phyloP scores from a whole-genome alignment of 2,797 vertebrate species.

The Anguilla marmorata region DNA sequence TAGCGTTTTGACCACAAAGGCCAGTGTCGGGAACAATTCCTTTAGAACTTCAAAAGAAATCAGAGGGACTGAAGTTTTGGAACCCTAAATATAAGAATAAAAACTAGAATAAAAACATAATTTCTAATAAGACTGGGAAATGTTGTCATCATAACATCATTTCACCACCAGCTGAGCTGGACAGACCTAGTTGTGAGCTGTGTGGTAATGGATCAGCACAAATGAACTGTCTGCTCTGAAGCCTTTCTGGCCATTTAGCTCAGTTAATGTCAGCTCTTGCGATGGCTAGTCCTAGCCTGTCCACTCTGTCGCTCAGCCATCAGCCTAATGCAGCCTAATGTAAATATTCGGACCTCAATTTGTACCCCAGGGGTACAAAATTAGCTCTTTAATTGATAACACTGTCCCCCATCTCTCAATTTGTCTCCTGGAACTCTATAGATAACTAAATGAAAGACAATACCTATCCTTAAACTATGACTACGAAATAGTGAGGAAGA shows the following conservation, averaged over 20 bases:
- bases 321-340: constrained; percentile 64
- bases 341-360: constrained; percentile 65
- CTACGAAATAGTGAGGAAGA: too few species aligned
- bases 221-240: constrained; percentile 60
- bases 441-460: constrained; percentile 52
- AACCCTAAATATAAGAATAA: neutral
- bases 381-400: constrained; percentile 54
- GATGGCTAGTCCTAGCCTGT: constrained; percentile 54
- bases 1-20: too few species aligned
- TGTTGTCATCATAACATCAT: neutral
- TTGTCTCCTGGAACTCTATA: constrained; percentile 31
- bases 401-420: constrained; percentile 31
- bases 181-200: constrained; percentile 13
- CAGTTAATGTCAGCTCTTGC: constrained; percentile 66
- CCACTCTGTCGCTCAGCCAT: constrained; percentile 57
- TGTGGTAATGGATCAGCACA: constrained; percentile 47
- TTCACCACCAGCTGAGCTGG: neutral
- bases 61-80: neutral
- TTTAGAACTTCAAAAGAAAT: too few species aligned
- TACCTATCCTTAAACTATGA: neutral
- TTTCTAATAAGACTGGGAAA: neutral
- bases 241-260: constrained; percentile 69
- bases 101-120: neutral
- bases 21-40: too few species aligned
- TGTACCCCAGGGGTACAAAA: constrained; percentile 48